Base-by-base conservation (phyloP, 1,140 invertebrate genomes). In the Cyclina sinensis region DNA sequence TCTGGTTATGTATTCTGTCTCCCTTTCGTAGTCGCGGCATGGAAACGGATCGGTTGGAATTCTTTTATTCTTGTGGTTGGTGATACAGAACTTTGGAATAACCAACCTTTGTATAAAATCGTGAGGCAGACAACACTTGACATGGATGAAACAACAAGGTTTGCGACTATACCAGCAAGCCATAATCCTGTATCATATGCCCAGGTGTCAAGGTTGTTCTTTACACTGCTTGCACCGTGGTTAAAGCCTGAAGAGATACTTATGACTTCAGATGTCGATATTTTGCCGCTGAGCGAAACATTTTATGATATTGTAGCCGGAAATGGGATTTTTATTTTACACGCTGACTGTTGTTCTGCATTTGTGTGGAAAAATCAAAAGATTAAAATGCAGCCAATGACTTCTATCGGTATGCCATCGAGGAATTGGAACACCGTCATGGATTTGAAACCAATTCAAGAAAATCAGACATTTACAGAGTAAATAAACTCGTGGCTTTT, bases 141-240 rank as follows among this genome's bases (percentile, higher is more conserved):
- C 37, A 70, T 70, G 4, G 65, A 70, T 27, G 24, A 70, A 16
- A 70, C 65, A 11, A 32, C 35, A 37, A 24, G 65, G 12, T 70
- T 70, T 70, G 32, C 37, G 4, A 70, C 32, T 1, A 70, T 70
- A 18, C 65, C 65, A 21, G 65, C 37, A 7, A 39, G 3, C 21
- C 65, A 70, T 37, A 70, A 70, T n/a, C 65, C 65, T 37, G 65
- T 70, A 18, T 35, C 65, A 18, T 70, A 70, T 39, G 65, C 65
- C 18, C 65, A 70, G 32, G 32, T 70, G 65, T 70, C 65, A 37
- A 35, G 65, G 32, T 70, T 21, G 32, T 70, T 70, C 32, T 12
- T 16, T 21, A 27, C 24, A 7, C 1, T 37, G 37, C 14, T 35
- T 18, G 35, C 65, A n/a, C 3, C 2, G 16, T 70, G 65, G 65